Evolutionary conservation across 2,888 invertebrate species (phyloP), one percentile per base, ranked within the genome.

Genomic region (Trisateles emortualis): DNA sequence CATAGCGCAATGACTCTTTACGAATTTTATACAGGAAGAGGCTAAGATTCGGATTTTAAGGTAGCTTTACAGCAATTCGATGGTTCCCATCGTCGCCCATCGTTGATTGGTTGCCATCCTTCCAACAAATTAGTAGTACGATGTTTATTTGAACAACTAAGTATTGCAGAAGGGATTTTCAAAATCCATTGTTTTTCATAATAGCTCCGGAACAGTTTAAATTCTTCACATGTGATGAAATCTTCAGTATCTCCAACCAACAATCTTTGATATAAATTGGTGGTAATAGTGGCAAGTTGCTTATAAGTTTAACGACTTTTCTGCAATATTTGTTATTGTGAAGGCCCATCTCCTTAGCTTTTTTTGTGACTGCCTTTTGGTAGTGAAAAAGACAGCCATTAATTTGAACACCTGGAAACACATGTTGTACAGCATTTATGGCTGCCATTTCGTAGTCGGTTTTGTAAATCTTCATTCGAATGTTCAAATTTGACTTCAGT

Each of bases 341-440:
- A 36, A 35, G 17, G 9, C 29, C 36, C 13, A 46, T 10, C 13
- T 36, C 13, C 22, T 33, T 35, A 10, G 33, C 33, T 35, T 45
- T 35, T 13, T 35, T 33, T 19, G 13, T 24, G 3, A 45, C 13
- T 35, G 45, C 45, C 10, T 40, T 47, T 13, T 32, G 16, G 11
- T 19, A 39, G 22, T 47, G 39, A 16, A 46, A 46, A 10, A 35
- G n/a, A 26, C 46, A 46, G 11, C 36, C 46, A 2, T 26, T 36
- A 26, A 46, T 29, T 26, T 46, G 10, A 8, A 33, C 29, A 0
- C 16, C 38, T 24, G 16, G 46, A 16, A 46, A 36, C 8, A 46
- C 46, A 8, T 24, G 24, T 16, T 39, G n/a, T 17, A 30, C 47
- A 6, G 39, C 47, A 39, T 47, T 47, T 3, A 47, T 47, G 6